Percentiles rank a stretch among this genome's conserved stretches.
Evolutionary conservation across 2,888 invertebrate genomes (phyloP).

Genomic region (Synanthedon andrenaeformis): DNA sequence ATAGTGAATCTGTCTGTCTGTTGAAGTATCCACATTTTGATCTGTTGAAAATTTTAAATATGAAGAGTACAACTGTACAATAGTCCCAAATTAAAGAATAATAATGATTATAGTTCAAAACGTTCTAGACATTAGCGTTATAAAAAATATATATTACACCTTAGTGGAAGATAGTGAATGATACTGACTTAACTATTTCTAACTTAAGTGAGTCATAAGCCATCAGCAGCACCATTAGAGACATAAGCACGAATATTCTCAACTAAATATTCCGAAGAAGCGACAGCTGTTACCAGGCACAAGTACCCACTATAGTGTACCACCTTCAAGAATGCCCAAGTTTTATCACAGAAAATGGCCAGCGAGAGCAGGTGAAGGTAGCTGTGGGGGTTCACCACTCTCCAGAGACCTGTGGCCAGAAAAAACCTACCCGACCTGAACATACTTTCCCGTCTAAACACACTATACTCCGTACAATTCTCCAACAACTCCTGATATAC

Average conservation of each 20-base stretch:
- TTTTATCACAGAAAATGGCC: conserved; percentile 84
- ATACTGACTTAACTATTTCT: too few species aligned
- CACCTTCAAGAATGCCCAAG: conserved; percentile 80
- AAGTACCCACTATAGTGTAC: conserved; percentile 80
- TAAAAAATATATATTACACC: too few species aligned
- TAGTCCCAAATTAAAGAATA: too few species aligned
- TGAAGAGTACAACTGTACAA: too few species aligned
- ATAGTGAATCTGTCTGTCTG: too few species aligned
- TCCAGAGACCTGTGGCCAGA: conserved; percentile 79
- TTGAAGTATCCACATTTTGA: too few species aligned
- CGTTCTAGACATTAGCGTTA: too few species aligned
- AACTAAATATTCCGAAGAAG: conserved; percentile 78
- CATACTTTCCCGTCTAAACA: conserved; percentile 64
- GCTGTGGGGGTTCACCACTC: conserved; percentile 83
- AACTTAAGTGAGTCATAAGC: conserved; percentile 15
- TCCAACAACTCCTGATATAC: conserved; percentile 83
- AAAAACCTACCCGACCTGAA: conserved; percentile 82
- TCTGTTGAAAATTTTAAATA: too few species aligned
- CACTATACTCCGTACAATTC: conserved; percentile 62
- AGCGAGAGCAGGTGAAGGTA: conserved; percentile 79
- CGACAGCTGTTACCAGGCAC: conserved; percentile 75
- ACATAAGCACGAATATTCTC: conserved; percentile 35
- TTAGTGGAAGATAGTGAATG: too few species aligned
- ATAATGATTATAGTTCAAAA: too few species aligned
- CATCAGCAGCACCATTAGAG: conserved; percentile 17